Evolutionary conservation across 2,113 vertebrate genomes (phyloP).

Genomic region (Leptodactylus fuscus): DNA sequence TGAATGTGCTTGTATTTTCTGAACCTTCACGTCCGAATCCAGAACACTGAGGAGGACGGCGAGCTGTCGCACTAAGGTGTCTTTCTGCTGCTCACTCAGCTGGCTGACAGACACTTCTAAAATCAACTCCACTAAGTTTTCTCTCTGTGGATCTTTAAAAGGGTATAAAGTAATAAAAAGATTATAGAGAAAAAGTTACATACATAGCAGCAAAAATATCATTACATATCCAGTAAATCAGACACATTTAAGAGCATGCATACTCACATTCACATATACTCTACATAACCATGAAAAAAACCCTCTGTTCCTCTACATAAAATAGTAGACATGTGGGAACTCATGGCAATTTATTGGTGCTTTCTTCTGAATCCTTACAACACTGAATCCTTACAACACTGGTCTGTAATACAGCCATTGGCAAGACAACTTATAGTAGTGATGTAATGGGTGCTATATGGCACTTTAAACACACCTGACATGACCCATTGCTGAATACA

Average conservation of each 20-base stretch:
- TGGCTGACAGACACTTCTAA: conserved; percentile 84
- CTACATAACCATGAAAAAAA: neutral
- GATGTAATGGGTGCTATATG: too few relatives aligned
- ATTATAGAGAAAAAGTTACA: neutral
- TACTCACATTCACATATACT: neutral
- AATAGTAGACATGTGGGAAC: too few relatives aligned
- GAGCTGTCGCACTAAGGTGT: conserved; percentile 84
- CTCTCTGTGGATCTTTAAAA: conserved; percentile 69
- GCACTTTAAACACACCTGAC: too few relatives aligned
- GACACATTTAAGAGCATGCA: neutral
- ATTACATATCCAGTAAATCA: neutral
- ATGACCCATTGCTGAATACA: too few relatives aligned
- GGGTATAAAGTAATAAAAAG: too few relatives aligned
- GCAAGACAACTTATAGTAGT: too few relatives aligned
- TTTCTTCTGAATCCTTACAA: too few relatives aligned
- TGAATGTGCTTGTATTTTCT: conserved; percentile 83
- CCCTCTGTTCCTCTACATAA: too few relatives aligned
- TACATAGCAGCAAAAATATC: neutral
- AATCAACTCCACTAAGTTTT: conserved; percentile 87
- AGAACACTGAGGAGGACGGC: conserved; percentile 84
- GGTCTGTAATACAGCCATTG: too few relatives aligned
- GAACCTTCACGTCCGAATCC: conserved; percentile 81
- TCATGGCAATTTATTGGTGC: too few relatives aligned
- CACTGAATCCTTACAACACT: too few relatives aligned
- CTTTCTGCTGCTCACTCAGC: conserved; percentile 80